A percentile compares a stretch with the other conserved stretches of the same genome.
These are phyloP conservation scores for Vanessa tameamea DNA, from an alignment of 1,140 invertebrate species.

Conservation along the genomic window DNA sequence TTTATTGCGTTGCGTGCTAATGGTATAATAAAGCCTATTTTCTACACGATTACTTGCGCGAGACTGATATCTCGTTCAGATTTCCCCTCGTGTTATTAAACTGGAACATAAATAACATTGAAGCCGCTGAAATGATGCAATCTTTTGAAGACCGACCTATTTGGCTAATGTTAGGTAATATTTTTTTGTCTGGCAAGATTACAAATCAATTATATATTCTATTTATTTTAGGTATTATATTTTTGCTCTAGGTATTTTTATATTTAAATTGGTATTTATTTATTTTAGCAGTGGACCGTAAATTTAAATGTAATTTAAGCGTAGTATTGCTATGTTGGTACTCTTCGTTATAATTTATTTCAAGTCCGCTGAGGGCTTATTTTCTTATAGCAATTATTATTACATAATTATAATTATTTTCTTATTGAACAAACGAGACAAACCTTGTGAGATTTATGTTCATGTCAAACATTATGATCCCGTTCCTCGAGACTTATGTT, in stretches of 20 bases:
- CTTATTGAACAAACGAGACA: too few relatives aligned
- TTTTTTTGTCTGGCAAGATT: conserved; percentile 1
- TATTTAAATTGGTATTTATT: background rate
- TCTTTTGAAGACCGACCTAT: conserved; percentile 2
- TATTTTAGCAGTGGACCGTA: background rate
- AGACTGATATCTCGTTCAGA: background rate
- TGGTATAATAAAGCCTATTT: conserved; percentile 12
- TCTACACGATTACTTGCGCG: background rate
- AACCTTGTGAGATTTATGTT: too few relatives aligned
- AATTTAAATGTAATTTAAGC: too few relatives aligned
- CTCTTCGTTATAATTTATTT: too few relatives aligned
- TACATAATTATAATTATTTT: too few relatives aligned
- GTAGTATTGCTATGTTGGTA: too few relatives aligned
- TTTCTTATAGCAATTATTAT: too few relatives aligned
- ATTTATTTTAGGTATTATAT: background rate
- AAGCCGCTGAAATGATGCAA: conserved; percentile 21
- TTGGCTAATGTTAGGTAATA: conserved; percentile 1
- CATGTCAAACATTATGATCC: too few relatives aligned
- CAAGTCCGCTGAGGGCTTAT: too few relatives aligned
- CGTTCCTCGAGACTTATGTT: too few relatives aligned
- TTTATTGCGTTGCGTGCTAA: conserved; percentile 1
- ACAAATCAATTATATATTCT: background rate
- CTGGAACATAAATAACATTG: conserved; percentile 17
- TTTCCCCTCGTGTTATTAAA: background rate
- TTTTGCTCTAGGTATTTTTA: background rate